These are phyloP conservation scores for Drosophila mercatorum DNA, from an alignment of 2,888 invertebrate genomes.

Conservation along the genomic window DNA sequence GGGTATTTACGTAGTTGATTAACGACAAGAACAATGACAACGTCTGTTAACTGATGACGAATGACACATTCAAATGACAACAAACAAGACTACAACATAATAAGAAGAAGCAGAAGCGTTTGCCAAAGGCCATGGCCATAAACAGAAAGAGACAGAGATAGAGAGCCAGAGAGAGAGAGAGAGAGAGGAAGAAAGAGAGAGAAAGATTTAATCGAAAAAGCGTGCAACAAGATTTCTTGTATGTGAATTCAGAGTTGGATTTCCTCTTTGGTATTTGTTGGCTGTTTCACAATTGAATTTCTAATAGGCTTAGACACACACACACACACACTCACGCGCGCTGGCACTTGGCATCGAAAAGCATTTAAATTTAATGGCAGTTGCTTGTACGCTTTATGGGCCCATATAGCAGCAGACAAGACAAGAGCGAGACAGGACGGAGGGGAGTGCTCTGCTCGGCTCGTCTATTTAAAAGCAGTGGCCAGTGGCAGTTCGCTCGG, in stretches of 20 bases:
- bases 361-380: slow-evolving; percentile 78
- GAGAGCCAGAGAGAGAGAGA: neutral
- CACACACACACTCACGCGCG: neutral
- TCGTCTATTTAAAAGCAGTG: slow-evolving; percentile 46
- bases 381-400: slow-evolving; percentile 72
- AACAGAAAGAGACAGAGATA: neutral
- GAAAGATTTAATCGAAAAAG: slow-evolving; percentile 60
- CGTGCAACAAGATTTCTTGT: slow-evolving; percentile 17
- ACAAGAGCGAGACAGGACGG: neutral
- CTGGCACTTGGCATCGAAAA: slow-evolving; percentile 68
- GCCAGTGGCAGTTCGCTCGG: slow-evolving; percentile 32
- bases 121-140: slow-evolving; percentile 31
- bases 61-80: slow-evolving; percentile 49
- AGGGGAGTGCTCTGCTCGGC: neutral
- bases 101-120: slow-evolving; percentile 9
- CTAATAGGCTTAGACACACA: slow-evolving; percentile 62
- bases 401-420: slow-evolving; percentile 8
- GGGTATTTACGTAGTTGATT: slow-evolving; percentile 10
- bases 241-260: slow-evolving; percentile 15
- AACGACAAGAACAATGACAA: slow-evolving; percentile 42
- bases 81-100: slow-evolving; percentile 26
- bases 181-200: slow-evolving; percentile 1
- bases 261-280: slow-evolving; percentile 17
- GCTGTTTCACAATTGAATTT: slow-evolving; percentile 70
- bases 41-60: slow-evolving; percentile 43